Conservation (phyloP, 2,113 vertebrate genomes). For the Phaethon lepturus region DNA sequence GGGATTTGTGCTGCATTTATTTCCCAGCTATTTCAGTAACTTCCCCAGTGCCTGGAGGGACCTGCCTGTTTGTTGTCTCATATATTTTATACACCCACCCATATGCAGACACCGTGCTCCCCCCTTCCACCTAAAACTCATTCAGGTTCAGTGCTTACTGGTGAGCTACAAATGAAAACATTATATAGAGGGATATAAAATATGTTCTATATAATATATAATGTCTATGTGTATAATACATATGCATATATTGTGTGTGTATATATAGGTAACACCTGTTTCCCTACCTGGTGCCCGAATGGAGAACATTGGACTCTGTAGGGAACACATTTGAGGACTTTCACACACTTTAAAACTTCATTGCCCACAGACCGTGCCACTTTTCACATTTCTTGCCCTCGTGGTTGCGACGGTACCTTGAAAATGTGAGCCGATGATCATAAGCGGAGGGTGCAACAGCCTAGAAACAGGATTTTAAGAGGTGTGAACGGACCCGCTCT, state of each 20-base stretch:
- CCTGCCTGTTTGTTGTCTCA: background rate
- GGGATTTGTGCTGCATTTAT: background rate
- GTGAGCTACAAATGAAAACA: background rate
- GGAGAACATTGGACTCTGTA: background rate
- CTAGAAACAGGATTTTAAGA: background rate
- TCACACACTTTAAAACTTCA: background rate
- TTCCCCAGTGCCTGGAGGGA: background rate
- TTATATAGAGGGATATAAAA: background rate
- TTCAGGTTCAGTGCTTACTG: background rate
- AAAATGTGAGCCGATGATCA: fast-evolving
- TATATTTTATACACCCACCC: background rate
- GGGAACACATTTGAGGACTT: background rate
- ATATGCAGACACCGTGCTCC: background rate
- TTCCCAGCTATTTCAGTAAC: background rate
- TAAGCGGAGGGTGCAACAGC: background rate
- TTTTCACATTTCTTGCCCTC: background rate
- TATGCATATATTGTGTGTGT: background rate
- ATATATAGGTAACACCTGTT: background rate
- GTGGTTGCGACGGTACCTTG: fast-evolving
- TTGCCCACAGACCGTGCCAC: background rate
- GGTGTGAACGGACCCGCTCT: background rate
- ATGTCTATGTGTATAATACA: background rate
- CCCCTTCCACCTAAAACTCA: background rate
- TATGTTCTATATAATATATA: background rate
- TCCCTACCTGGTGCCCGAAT: background rate